A percentile compares a stretch with the other conserved stretches of the same genome.
These are phyloP conservation scores for Schizopygopsis pylzovi DNA, from an alignment of 2,797 vertebrate species.

Conservation along the genomic window DNA sequence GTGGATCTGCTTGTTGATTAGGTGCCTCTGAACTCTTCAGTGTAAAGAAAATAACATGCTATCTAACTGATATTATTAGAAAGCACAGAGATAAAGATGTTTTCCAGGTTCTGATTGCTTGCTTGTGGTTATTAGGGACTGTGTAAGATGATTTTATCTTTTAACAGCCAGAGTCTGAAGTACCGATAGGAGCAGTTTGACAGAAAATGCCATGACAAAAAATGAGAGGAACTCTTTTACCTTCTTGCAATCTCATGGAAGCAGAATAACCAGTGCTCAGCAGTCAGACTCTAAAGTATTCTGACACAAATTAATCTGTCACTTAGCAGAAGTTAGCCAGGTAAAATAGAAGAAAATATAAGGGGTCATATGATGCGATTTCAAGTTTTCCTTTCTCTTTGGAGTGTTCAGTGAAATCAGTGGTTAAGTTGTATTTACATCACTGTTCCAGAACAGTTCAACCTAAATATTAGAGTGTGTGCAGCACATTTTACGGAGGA, in stretches of 20 bases:
- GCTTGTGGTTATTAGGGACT: constrained; percentile 2
- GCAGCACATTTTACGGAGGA: too few species aligned
- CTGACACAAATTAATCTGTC: not conserved
- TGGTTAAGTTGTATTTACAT: too few species aligned
- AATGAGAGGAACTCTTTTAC: not conserved
- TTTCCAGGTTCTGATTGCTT: constrained; percentile 29
- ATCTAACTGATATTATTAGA: constrained; percentile 34
- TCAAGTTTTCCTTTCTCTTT: too few species aligned
- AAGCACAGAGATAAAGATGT: constrained; percentile 35
- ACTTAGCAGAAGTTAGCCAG: not conserved
- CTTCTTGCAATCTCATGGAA: not conserved
- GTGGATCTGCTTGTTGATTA: constrained; percentile 64
- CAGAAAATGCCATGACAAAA: not conserved
- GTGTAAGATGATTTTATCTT: constrained; percentile 45
- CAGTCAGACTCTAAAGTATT: not conserved
- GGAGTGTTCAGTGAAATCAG: too few species aligned
- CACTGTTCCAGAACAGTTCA: too few species aligned
- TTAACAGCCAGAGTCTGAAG: constrained; percentile 40
- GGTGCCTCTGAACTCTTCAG: constrained; percentile 32
- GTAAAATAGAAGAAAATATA: not conserved
- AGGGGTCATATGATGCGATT: too few species aligned
- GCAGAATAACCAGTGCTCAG: not conserved
- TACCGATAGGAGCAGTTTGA: constrained; percentile 25
- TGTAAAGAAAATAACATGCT: constrained; percentile 38
- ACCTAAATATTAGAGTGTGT: too few species aligned